phyloP scores from a whole-genome alignment of 2,888 invertebrate species.

The Nemoura dubitans region DNA sequence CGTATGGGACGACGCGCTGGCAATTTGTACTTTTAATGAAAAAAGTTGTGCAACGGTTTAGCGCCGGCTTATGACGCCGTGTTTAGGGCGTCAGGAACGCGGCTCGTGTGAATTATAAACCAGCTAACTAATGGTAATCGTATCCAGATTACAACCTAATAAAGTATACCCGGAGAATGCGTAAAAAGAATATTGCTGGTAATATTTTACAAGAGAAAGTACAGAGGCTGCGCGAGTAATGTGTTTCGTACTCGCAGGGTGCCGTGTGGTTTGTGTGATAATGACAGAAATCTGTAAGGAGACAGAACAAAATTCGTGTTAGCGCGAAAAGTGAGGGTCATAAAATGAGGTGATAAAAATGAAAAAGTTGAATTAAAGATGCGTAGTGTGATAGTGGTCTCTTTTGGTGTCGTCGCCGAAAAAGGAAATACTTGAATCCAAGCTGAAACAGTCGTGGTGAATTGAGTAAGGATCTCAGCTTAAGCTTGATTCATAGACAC shows the following conservation, averaged over 20 bases:
- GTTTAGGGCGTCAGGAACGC: not conserved
- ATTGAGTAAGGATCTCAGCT: no score
- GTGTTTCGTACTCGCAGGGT: not conserved
- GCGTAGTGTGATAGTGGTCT: not conserved
- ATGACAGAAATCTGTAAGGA: not conserved
- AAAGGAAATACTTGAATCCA: not conserved
- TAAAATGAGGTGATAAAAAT: not conserved
- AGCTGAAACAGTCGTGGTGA: not conserved
- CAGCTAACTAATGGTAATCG: constrained; percentile 12
- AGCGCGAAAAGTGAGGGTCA: not conserved
- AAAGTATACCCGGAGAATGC: not conserved
- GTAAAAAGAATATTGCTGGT: not conserved
- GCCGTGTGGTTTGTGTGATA: not conserved
- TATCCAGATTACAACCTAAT: not conserved
- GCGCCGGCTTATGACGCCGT: not conserved
- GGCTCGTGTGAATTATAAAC: not conserved
- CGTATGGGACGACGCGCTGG: not conserved
- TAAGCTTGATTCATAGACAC: not conserved
- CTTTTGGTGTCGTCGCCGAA: not conserved
- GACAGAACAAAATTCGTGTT: not conserved
- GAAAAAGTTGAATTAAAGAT: not conserved
- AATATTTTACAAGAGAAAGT: not conserved
- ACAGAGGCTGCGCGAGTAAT: not conserved
- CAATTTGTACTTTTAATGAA: constrained; percentile 12
- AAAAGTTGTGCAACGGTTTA: not conserved